Evolutionary conservation across 2,113 vertebrate species (phyloP), one percentile per base, ranked within the genome.

Genomic region (Cygnus buccinator): DNA sequence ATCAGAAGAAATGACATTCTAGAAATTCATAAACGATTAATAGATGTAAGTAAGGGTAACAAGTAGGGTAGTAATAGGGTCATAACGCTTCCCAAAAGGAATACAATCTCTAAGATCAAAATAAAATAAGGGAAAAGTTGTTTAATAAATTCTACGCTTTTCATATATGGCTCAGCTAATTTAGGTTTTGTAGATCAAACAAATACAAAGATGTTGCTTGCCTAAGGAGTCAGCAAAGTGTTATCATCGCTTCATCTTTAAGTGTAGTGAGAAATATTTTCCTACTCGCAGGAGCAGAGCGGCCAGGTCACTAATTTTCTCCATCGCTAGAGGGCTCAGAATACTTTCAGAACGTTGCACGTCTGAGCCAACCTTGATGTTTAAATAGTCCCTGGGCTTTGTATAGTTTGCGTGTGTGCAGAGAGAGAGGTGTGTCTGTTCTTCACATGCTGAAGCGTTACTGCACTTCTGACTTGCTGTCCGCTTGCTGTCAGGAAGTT

Each of bases 301-400:
- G 90, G 25, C 76, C n/a, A 39, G 41, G 48, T 96, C 94, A 87
- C 6, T 95, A 83, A 94, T 83, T 89, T 71, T 86, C 54, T 97
- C 39, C 31, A 88, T 97, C 97, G 79, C 96, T 76, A 82, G 89
- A 94, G 93, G 92, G 71, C 78, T 94, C 76, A 96, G 22, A 95
- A 52, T 39, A 22, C 67, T 93, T 96, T 92, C 57, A 96, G 88
- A 94, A 93, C 33, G 62, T 8, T 54, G 22, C 91, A 68, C 46
- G 39, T 46, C 39, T 68, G n/a, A 96, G 72, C 19, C 71, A 48
- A 3, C 39, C 39, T 78, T 50, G 73, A 50, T 58, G 48, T 92
- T 79, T 57, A 77, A 93, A 26, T 58, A 75, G 66, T 62, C 81
- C 39, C 95, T 66, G 3, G 1, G 86, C 5, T 14, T 29, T n/a